Evolutionary conservation across 2,113 vertebrate genomes (phyloP), one percentile per base, ranked within the genome.

Genomic region (Nettapus auritus): DNA sequence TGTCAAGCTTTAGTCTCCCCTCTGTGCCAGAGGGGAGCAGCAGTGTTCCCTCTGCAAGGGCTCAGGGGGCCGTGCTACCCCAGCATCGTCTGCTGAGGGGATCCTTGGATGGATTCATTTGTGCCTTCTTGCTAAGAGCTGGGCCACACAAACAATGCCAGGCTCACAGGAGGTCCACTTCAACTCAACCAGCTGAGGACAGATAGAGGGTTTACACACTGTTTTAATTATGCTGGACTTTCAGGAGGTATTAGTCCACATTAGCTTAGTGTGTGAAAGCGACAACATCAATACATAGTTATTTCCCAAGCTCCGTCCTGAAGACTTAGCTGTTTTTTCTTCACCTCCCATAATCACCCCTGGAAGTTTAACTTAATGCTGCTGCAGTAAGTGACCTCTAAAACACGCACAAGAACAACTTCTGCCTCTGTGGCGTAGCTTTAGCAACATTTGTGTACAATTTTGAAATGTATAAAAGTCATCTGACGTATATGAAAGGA

Each of bases 371-470:
- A 63, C 60, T 28, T 64, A 28, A 29, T 20, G 62, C 36, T 29
- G 36, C 36, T 64, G 46, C n/a, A 53, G 8, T 23, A 74, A 86
- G 10, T 11, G 23, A 40, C 40, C 68, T 73, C 53, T 55, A 66
- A 46, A 67, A 14, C 34, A 90, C 20, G 50, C 19, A 62, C 60
- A 57, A 3, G 1, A 14, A 7, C 2, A 79, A 8, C 23, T n/a
- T 33, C 19, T 38, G 17, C 22, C 23, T 56, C 11, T 0, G 1
- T 19, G 23, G 10, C 0, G 3, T 21, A 12, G 21, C 40, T 57
- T 9, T 11, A 20, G n/a, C 18, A 85, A 14, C 5, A 12, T 13
- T 69, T 53, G 21, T 18, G 52, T 59, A 44, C 21, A 8, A n/a
- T 40, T 73, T 19, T 16, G 3, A 81, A 36, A 3, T 4, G 20